Conservation (phyloP, 2,113 vertebrate species). For the Petromus typicus region DNA sequence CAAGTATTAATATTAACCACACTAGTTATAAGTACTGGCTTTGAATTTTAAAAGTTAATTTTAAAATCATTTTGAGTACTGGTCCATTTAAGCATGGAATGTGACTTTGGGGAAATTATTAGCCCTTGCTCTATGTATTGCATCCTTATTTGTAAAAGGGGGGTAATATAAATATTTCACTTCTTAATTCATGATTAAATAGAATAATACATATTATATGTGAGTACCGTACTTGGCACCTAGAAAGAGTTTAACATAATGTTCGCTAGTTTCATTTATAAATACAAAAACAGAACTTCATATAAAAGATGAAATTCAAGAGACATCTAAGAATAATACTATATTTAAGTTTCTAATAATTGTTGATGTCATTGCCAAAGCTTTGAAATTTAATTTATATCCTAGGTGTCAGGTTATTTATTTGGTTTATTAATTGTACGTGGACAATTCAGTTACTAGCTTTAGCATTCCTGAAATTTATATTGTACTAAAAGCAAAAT, state of each 20-base stretch:
- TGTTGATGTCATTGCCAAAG: slow-evolving; percentile 22
- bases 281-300: background rate
- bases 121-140: background rate
- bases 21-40: background rate
- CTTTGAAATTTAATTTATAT: slow-evolving; percentile 18
- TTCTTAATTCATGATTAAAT: background rate
- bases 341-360: slow-evolving; percentile 42
- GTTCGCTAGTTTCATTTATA: background rate
- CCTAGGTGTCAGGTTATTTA: background rate
- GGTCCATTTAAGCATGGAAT: background rate
- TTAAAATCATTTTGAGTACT: slow-evolving; percentile 33
- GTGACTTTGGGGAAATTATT: slow-evolving; percentile 35
- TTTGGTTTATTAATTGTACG: slow-evolving; percentile 13
- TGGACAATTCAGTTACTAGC: background rate
- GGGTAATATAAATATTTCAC: background rate
- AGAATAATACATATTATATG: background rate
- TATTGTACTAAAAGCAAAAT: slow-evolving; percentile 49
- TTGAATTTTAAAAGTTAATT: slow-evolving; percentile 48
- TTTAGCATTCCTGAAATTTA: slow-evolving; percentile 14
- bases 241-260: background rate
- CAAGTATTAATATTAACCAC: background rate
- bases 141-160: slow-evolving; percentile 8
- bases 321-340: slow-evolving; percentile 3
- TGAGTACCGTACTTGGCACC: background rate
- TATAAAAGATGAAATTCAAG: slow-evolving; percentile 1